These are phyloP conservation scores for Pristionchus mayeri DNA, from an alignment of 2,888 invertebrate species.

Conservation along the genomic window DNA sequence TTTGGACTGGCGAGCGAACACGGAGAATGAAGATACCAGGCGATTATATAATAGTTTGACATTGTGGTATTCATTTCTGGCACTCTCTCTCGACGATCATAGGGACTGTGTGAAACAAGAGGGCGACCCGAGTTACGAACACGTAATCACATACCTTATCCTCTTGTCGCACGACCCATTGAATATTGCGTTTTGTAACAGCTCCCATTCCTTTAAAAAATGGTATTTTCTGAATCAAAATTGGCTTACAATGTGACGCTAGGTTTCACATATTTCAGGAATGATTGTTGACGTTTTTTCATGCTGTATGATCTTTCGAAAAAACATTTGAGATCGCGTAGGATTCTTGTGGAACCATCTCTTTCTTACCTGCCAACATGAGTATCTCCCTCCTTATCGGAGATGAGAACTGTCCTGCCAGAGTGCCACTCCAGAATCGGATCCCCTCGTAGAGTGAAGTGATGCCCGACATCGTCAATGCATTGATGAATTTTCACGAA, in stretches of 20 bases:
- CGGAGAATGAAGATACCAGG: too few species aligned
- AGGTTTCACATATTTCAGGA: too few species aligned
- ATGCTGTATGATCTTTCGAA: too few species aligned
- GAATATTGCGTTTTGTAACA: background rate
- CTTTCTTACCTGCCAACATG: background rate
- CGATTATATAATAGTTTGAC: too few species aligned
- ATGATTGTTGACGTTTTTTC: too few species aligned
- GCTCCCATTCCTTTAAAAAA: background rate
- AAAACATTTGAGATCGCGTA: too few species aligned
- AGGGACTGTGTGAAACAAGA: background rate
- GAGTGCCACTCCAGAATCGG: background rate
- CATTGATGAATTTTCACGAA: too few species aligned
- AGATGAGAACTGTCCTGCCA: background rate
- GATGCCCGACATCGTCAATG: background rate
- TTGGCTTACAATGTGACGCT: too few species aligned
- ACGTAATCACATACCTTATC: background rate
- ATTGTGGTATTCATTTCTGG: background rate
- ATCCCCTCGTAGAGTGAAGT: background rate
- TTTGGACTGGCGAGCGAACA: too few species aligned
- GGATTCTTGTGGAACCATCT: too few species aligned
- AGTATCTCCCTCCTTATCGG: conserved; percentile 3
- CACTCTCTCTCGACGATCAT: background rate
- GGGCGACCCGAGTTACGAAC: background rate
- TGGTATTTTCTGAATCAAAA: background rate
- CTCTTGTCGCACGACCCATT: background rate